Percentiles rank a stretch among this genome's conserved stretches.
phyloP scores from a whole-genome alignment of 2,888 invertebrate genomes.

The Pinctada fucata region DNA sequence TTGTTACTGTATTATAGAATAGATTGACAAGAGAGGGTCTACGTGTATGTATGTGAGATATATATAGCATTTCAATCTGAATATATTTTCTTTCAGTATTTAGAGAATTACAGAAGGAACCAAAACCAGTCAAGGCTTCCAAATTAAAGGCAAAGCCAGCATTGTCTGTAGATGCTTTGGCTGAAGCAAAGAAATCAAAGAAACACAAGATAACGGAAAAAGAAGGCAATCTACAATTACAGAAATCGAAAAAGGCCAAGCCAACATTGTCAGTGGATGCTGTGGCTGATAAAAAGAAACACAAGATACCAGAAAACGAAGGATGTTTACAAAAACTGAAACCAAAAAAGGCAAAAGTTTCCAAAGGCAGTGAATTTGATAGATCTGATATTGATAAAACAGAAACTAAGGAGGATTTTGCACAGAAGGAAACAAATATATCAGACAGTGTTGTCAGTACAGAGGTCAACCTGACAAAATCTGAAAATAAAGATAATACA shows the following conservation, averaged over 20 bases:
- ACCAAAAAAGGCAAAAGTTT: not conserved
- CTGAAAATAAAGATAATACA: not conserved
- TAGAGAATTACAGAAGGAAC: not conserved
- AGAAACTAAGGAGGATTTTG: not conserved
- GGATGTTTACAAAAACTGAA: not conserved
- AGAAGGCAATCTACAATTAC: not conserved
- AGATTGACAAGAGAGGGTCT: not conserved
- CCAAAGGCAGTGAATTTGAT: too few relatives aligned
- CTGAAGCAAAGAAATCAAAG: conserved; percentile 7
- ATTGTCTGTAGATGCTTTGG: not conserved
- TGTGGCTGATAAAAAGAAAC: not conserved
- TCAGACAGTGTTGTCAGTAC: not conserved
- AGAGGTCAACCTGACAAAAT: not conserved
- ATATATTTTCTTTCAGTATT: too few relatives aligned
- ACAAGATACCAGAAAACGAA: not conserved
- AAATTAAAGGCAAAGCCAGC: not conserved
- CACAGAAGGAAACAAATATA: not conserved
- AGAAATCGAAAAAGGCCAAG: not conserved
- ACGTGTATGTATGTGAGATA: not conserved
- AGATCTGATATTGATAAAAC: not conserved
- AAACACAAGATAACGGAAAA: not conserved
- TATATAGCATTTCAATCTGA: not conserved
- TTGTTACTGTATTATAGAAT: too few relatives aligned
- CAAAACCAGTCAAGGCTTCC: not conserved
- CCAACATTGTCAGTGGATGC: not conserved